Evolutionary conservation across 1,140 invertebrate genomes (phyloP).

Genomic region (Atta colombica): DNA sequence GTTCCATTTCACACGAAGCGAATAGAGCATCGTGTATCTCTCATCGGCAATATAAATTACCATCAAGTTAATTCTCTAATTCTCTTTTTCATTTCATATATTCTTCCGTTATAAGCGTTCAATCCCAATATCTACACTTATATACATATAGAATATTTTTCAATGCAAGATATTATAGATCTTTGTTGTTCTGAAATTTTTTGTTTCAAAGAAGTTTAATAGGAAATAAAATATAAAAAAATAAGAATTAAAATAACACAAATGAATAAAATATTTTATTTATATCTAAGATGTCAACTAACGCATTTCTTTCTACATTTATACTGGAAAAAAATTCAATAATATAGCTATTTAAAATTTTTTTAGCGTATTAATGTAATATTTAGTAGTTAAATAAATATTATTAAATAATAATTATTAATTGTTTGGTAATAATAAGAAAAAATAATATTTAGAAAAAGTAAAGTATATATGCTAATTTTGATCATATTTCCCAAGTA

Average conservation of each 20-base stretch:
- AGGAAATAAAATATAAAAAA: neutral
- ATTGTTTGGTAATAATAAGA: no score
- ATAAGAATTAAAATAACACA: neutral
- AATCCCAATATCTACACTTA: neutral
- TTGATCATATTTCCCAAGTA: no score
- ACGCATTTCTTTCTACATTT: neutral
- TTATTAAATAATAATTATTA: no score
- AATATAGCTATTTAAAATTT: no score
- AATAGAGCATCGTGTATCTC: conserved; percentile 1
- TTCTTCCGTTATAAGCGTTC: neutral
- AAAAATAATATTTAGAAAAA: no score
- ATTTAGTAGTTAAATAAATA: no score
- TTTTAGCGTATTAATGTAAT: no score
- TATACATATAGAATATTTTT: neutral
- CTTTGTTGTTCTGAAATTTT: neutral
- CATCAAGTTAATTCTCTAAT: conserved; percentile 31
- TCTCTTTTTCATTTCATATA: neutral
- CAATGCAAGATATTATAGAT: neutral
- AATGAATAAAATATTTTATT: conserved; percentile 3
- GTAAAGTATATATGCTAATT: no score
- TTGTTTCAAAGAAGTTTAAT: neutral
- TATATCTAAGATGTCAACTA: neutral
- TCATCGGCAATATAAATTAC: conserved; percentile 37
- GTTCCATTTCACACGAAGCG: conserved; percentile 64
- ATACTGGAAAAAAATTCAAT: no score